Evolutionary conservation across 2,797 vertebrate genomes (phyloP), one percentile per base, ranked within the genome.

Genomic region (Sternarchorhynchus goeldii): DNA sequence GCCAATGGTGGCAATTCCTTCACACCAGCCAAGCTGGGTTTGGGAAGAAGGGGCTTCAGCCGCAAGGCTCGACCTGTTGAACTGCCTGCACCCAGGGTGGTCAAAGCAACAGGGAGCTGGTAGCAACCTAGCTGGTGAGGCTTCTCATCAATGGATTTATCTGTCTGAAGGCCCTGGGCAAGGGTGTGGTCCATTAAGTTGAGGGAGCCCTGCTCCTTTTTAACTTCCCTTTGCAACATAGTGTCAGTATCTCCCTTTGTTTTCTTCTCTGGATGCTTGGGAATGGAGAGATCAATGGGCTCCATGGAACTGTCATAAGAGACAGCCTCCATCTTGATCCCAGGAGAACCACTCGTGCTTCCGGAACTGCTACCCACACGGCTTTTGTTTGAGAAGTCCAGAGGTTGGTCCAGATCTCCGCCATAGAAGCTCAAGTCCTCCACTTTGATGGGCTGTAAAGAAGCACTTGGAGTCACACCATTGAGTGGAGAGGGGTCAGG

Each of bases 1-100:
- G 97, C 97, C 86, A 99, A 87, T 0, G 97, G 97, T 0, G 96
- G 96, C 55, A 98, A 91, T 85, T 98, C 97, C 64, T 85, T 85
- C 21, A 76, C 34, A n/a, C 94, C 76, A 21, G 75, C 31, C 20
- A 77, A 57, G 62, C 39, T 80, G 3, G 84, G 94, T 91, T 95
- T 95, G 90, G 95, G 94, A 90, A 95, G 92, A 81, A 95, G 92
- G 0, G 92, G 95, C 72, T 95, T 95, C 72, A 95, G 93, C 71
- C 95, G 93, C 84, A 93, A 91, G 0, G 93, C 92, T 36, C 96
- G 92, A 0, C 85, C 7, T 0, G 85, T 0, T 75, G 7, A 62
- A 77, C 6, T 77, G 50, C 88, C 76, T 68, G 88, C 79, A 81
- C 82, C 90, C 72, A 94, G 78, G 29, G 91, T 77, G 0, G 94